phyloP scores from a whole-genome alignment of 2,888 invertebrate genomes.

The Limenitis camilla region DNA sequence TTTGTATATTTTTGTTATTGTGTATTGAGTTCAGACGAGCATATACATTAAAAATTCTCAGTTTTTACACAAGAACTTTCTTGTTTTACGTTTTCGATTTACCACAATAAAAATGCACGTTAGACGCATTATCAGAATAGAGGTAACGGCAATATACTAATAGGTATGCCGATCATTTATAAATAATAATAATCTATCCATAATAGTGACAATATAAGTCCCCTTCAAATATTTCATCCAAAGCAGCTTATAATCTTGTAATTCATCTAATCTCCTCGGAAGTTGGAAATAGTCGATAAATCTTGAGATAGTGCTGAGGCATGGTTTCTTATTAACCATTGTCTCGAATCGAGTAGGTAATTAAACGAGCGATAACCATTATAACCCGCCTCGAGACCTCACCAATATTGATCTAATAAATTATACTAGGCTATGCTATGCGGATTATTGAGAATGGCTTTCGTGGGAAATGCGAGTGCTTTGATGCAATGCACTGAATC shows the following conservation, averaged over 20 bases:
- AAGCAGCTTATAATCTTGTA: conserved; percentile 48
- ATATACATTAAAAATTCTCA: too few species aligned
- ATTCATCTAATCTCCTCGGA: conserved; percentile 55
- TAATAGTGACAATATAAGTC: conserved; percentile 4
- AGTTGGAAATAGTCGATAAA: conserved; percentile 58
- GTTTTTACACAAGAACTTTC: too few species aligned
- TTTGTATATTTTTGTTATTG: too few species aligned
- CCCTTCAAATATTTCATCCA: conserved; percentile 28
- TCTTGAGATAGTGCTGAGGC: conserved; percentile 59
- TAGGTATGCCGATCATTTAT: too few species aligned
- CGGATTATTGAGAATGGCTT: conserved; percentile 54
- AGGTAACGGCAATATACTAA: too few species aligned
- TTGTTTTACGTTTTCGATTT: too few species aligned
- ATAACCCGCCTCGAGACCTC: conserved; percentile 50
- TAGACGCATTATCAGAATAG: too few species aligned
- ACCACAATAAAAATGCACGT: too few species aligned
- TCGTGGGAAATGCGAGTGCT: conserved; percentile 32
- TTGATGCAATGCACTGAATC: conserved; percentile 9
- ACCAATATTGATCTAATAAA: conserved; percentile 70
- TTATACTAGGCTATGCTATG: conserved; percentile 46
- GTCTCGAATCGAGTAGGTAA: conserved; percentile 63
- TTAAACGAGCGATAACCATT: conserved; percentile 68
- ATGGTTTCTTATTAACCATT: conserved; percentile 71
- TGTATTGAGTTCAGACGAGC: too few species aligned
- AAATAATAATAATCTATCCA: not conserved